phyloP scores from a whole-genome alignment of 1,140 invertebrate genomes.

The Cherax quadricarinatus region DNA sequence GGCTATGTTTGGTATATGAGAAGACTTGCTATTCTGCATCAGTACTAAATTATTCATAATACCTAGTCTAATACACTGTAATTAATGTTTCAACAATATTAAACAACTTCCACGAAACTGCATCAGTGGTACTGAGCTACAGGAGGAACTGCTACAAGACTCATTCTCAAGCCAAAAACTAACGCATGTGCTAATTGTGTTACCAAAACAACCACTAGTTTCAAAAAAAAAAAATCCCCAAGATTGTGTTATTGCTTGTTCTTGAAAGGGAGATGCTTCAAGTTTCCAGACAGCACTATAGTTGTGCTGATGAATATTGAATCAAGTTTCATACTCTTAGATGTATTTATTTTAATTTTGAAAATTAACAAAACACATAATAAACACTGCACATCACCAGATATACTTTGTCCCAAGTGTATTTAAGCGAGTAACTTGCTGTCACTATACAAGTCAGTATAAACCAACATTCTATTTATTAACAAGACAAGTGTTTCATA shows the following conservation, averaged over 20 bases:
- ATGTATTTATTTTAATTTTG: neutral
- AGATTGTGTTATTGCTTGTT: slow-evolving; percentile 39
- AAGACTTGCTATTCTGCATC: neutral
- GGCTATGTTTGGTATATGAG: neutral
- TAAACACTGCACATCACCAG: neutral
- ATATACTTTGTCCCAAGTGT: neutral
- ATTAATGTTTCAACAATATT: neutral
- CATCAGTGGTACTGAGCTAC: slow-evolving; percentile 14
- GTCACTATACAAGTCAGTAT: slow-evolving; percentile 5
- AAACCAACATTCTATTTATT: slow-evolving; percentile 22
- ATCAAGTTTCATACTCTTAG: neutral
- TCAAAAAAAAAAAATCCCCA: neutral
- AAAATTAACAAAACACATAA: neutral
- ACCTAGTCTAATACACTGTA: neutral
- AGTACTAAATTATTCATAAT: neutral
- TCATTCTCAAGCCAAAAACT: neutral
- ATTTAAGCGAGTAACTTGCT: neutral
- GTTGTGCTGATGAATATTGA: neutral
- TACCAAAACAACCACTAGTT: slow-evolving; percentile 14
- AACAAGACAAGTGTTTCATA: slow-evolving; percentile 61
- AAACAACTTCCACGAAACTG: neutral
- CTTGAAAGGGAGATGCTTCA: slow-evolving; percentile 8
- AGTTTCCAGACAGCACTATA: neutral
- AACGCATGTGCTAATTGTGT: slow-evolving; percentile 1
- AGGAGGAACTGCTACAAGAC: slow-evolving; percentile 20